These are phyloP conservation scores for Serranochromis macrocephalus DNA, from an alignment of 2,113 vertebrate genomes.

Conservation along the genomic window DNA sequence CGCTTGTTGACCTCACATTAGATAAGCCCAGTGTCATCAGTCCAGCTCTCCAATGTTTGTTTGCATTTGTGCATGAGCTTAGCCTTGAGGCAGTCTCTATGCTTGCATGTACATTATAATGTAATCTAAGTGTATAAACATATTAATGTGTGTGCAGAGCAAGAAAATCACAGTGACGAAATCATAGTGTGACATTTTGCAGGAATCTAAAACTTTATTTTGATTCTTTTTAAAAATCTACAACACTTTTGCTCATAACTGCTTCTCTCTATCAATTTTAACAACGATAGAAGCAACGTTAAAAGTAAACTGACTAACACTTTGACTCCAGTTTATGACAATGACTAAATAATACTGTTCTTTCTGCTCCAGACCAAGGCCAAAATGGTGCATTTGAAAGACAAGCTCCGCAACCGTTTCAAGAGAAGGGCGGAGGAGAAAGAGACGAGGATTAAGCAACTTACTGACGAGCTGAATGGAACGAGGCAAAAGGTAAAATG, in stretches of 20 bases:
- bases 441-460: neutral
- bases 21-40: neutral
- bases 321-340: neutral
- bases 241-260: neutral
- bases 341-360: neutral
- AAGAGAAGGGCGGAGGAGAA: neutral
- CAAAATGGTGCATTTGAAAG: neutral
- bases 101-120: neutral
- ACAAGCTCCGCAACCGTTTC: neutral
- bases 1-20: neutral
- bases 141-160: neutral
- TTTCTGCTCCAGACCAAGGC: constrained; percentile 9
- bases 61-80: neutral
- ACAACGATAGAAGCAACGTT: neutral
- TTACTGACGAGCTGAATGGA: neutral
- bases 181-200: neutral
- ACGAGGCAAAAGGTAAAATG: neutral
- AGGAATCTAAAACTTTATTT: neutral
- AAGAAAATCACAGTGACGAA: neutral
- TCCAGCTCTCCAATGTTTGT: neutral
- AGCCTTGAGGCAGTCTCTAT: neutral
- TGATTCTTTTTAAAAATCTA: neutral
- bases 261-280: neutral
- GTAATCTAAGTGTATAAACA: neutral
- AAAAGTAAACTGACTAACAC: neutral